Evolutionary conservation across 2,797 vertebrate genomes (phyloP).

Genomic region (Vipera latastei): DNA sequence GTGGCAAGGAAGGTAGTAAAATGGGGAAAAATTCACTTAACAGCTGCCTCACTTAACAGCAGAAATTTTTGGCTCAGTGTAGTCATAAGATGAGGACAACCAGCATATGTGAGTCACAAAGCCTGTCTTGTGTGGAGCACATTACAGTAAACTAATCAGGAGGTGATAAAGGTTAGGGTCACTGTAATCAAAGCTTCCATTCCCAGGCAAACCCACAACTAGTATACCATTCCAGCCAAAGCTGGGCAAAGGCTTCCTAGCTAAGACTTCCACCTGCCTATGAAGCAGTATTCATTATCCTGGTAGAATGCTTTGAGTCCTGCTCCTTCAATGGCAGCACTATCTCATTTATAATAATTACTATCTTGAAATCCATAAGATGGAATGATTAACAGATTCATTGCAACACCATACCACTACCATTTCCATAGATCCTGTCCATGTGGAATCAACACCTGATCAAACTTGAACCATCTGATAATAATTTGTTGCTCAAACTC

Average conservation of each 20-base stretch:
- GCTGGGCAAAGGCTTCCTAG: background rate
- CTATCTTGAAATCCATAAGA: background rate
- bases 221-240: background rate
- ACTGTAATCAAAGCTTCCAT: background rate
- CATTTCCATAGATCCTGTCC: background rate
- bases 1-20: background rate
- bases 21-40: background rate
- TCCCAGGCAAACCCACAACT: background rate
- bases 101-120: background rate
- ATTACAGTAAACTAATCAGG: background rate
- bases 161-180: background rate
- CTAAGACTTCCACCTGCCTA: background rate
- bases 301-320: background rate
- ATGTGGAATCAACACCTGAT: background rate
- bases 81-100: background rate
- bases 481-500: background rate
- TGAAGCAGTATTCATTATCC: background rate
- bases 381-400: background rate
- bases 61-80: background rate
- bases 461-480: background rate
- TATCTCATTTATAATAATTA: background rate
- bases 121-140: background rate
- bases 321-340: background rate
- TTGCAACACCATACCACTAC: background rate
- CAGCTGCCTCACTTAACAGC: background rate